phyloP scores from a whole-genome alignment of 2,113 vertebrate genomes.

The Lipophrys pholis region DNA sequence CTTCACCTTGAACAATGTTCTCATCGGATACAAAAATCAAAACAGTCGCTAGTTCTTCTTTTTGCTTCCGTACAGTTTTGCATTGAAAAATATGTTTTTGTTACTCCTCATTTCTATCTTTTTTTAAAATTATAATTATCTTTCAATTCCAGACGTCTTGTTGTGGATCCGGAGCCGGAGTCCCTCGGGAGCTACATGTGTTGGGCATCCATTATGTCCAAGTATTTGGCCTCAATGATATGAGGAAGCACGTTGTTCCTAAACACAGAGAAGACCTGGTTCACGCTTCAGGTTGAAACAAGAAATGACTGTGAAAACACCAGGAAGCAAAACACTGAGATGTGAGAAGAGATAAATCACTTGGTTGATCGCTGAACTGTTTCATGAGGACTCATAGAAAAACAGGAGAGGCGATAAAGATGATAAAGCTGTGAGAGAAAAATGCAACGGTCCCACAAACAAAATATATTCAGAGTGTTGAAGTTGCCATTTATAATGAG shows the following conservation, averaged over 20 bases:
- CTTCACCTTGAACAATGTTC: constrained; percentile 73
- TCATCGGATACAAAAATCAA: constrained; percentile 76
- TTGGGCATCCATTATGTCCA: constrained; percentile 97
- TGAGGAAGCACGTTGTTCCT: constrained; percentile 95
- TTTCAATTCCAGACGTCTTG: constrained; percentile 32
- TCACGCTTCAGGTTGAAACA: constrained; percentile 4
- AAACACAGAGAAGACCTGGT: constrained; percentile 44
- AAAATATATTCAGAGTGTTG: no score
- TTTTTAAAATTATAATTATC: constrained; percentile 1
- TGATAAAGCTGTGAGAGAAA: no score
- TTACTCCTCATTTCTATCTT: constrained; percentile 19
- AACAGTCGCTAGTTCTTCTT: constrained; percentile 67
- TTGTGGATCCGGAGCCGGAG: constrained; percentile 23
- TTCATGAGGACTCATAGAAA: no score
- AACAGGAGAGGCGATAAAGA: no score
- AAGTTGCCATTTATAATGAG: no score
- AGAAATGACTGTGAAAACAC: not conserved
- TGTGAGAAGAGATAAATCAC: no score
- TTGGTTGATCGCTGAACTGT: no score
- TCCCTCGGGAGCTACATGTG: constrained; percentile 83
- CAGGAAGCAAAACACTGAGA: no score
- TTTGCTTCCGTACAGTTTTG: constrained; percentile 78
- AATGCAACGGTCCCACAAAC: no score
- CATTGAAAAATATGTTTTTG: constrained; percentile 77
- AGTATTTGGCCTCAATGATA: constrained; percentile 97